These are phyloP conservation scores for Tokudaia muenninki DNA, from an alignment of 2,797 vertebrate genomes.

Conservation along the genomic window DNA sequence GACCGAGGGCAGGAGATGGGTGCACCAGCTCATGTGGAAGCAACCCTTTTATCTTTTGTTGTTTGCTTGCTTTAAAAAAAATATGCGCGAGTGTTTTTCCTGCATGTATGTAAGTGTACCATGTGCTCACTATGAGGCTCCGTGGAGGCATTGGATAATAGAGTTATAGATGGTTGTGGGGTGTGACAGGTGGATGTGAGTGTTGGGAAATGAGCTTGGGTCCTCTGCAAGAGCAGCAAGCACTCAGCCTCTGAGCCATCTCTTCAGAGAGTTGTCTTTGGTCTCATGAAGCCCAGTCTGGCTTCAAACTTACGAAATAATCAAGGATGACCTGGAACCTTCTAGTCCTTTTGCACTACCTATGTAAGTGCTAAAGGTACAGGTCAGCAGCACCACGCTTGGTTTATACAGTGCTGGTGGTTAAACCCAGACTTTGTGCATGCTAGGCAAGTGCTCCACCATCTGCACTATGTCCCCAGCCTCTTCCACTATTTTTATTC, in stretches of 20 bases:
- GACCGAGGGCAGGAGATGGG: neutral
- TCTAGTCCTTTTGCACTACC: neutral
- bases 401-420: neutral
- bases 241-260: neutral
- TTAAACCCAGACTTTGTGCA: too few relatives aligned
- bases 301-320: neutral
- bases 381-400: neutral
- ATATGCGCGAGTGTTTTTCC: neutral
- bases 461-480: neutral
- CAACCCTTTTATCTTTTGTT: neutral
- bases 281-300: neutral
- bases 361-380: neutral
- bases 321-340: neutral
- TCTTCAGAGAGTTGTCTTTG: neutral
- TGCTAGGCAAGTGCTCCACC: neutral
- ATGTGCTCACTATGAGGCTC: neutral
- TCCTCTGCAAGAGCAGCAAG: neutral
- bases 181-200: neutral
- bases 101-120: neutral
- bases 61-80: neutral
- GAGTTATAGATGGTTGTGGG: neutral
- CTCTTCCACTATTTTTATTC: neutral
- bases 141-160: too few relatives aligned
- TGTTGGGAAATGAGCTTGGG: neutral
- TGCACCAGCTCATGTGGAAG: neutral